Conservation (phyloP, 2,888 invertebrate genomes). For the Ichneumon xanthorius region DNA sequence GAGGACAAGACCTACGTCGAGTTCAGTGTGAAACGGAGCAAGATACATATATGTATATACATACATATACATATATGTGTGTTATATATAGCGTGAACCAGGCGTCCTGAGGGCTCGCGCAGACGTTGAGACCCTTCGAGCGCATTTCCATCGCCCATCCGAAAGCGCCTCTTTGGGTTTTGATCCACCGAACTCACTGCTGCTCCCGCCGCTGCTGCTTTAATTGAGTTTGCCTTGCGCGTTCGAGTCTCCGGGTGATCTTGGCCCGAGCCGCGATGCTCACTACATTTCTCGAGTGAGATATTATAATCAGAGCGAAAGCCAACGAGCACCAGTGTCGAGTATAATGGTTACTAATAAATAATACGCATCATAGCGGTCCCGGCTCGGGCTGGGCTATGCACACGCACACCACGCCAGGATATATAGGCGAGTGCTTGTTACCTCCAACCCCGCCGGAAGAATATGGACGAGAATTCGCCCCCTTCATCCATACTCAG, state of each 20-base stretch:
- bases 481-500: slow-evolving; percentile 20
- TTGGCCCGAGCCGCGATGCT: slow-evolving; percentile 35
- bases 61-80: neutral
- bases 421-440: slow-evolving; percentile 8
- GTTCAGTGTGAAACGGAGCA: neutral
- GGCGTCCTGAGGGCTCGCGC: slow-evolving; percentile 28
- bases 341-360: slow-evolving; percentile 68
- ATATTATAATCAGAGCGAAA: slow-evolving; percentile 68
- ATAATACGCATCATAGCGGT: slow-evolving; percentile 66
- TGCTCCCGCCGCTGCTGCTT: slow-evolving; percentile 55
- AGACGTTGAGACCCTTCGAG: slow-evolving; percentile 49
- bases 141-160: slow-evolving; percentile 69
- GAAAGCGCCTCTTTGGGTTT: slow-evolving; percentile 61
- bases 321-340: slow-evolving; percentile 34
- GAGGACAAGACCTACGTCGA: slow-evolving; percentile 22
- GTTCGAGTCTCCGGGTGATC: slow-evolving; percentile 60
- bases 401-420: neutral
- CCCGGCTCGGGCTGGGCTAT: neutral
- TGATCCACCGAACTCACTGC: slow-evolving; percentile 64
- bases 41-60: neutral
- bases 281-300: slow-evolving; percentile 16
- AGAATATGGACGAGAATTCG: slow-evolving; percentile 33
- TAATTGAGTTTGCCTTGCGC: slow-evolving; percentile 74
- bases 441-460: slow-evolving; percentile 18
- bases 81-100: neutral